Conservation (phyloP, 2,888 invertebrate species). For the Tupiocoris notatus region DNA sequence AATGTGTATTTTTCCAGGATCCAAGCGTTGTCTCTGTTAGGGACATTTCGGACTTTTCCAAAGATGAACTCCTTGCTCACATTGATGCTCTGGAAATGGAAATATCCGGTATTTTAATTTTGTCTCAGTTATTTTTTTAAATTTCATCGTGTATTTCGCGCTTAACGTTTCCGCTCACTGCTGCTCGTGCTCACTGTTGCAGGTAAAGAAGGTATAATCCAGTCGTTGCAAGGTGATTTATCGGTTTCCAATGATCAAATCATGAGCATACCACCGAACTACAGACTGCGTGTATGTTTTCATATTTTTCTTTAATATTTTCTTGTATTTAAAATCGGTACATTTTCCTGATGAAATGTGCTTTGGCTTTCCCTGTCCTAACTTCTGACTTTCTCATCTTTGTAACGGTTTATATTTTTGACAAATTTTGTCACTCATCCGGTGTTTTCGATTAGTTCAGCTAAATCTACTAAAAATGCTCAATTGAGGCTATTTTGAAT, state of each 20-base stretch:
- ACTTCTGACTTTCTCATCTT: not conserved
- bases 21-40: not conserved
- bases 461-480: too few species aligned
- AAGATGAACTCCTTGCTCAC: slow-evolving; percentile 24
- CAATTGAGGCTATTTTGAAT: too few species aligned
- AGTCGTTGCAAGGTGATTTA: not conserved
- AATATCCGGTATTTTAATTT: slow-evolving; percentile 13
- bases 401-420: not conserved
- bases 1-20: not conserved
- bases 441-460: too few species aligned
- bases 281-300: slow-evolving; percentile 20
- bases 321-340: not conserved
- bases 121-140: not conserved
- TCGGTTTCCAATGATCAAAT: slow-evolving; percentile 15
- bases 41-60: slow-evolving; percentile 25
- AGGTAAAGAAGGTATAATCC: slow-evolving; percentile 31
- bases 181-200: too few species aligned
- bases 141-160: too few species aligned
- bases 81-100: slow-evolving; percentile 36
- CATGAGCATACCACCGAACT: not conserved
- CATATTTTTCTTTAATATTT: too few species aligned
- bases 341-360: not conserved
- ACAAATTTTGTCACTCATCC: not conserved
- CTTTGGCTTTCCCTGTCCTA: not conserved
- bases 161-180: too few species aligned